Evolutionary conservation across 2,797 vertebrate genomes (phyloP), one percentile per base, ranked within the genome.

Genomic region (Morelia viridis): DNA sequence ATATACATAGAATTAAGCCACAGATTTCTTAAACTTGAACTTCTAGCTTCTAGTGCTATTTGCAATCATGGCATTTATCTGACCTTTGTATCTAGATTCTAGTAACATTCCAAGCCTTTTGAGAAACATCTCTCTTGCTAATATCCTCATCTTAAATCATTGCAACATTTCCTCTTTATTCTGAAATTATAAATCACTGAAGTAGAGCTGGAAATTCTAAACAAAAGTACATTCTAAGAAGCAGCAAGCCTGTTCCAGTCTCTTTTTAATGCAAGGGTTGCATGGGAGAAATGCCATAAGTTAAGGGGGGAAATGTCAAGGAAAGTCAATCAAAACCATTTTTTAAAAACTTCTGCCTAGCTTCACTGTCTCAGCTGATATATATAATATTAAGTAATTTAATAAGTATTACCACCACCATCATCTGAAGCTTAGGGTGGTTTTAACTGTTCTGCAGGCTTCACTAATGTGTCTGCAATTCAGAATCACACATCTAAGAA

Each of bases 151-250:
- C 28, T 84, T 84, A 35, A 91, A 95, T 24, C 11, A 26, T 89
- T 89, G 88, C 91, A 92, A 89, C 62, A 92, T 46, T 85, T 92
- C 80, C 62, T 89, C 80, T 85, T 71, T 71, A n/a, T 84, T 85
- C 62, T 71, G 83, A 89, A 92, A 86, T 46, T 60, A 89, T 89
- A 56, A 89, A 71, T 89, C 88, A 71, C 83, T 65, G 35, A 53
- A 62, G 56, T 24, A 24, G 17, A 94, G 91, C 53, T 91, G 8
- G 62, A 86, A 86, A 85, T 61, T 28, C 13, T 85, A 57, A 83
- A 61, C 22, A 64, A 84, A n/a, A 9, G 50, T 35, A 26, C 15
- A 6, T 64, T 58, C 24, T 11, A 85, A 92, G 15, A 76, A 60
- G 80, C 17, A 53, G 17, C 84, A 92, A 5, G 53, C 17, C 64